These are phyloP conservation scores for Coleophora flavipennella DNA, from an alignment of 2,888 invertebrate species.

Conservation along the genomic window DNA sequence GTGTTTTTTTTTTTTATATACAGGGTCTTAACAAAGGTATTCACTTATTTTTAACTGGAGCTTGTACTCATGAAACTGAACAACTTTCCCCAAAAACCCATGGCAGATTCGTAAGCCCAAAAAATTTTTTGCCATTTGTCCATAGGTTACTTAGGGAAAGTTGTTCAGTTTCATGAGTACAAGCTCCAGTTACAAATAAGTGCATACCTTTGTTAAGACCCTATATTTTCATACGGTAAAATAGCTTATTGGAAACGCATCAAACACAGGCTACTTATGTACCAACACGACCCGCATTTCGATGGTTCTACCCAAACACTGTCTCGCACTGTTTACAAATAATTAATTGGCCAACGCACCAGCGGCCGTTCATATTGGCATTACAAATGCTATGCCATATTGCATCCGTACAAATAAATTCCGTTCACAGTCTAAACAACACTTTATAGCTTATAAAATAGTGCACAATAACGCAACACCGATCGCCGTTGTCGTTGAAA, in stretches of 20 bases:
- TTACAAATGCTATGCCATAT: constrained; percentile 60
- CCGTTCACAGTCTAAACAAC: constrained; percentile 19
- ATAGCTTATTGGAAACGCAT: constrained; percentile 22
- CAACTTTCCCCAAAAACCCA: too few species aligned
- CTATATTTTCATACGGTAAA: too few species aligned
- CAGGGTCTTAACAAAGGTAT: too few species aligned
- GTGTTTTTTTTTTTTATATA: too few species aligned
- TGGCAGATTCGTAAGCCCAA: too few species aligned
- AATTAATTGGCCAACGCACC: constrained; percentile 68
- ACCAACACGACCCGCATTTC: constrained; percentile 37
- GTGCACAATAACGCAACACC: constrained; percentile 13
- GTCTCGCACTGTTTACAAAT: constrained; percentile 60
- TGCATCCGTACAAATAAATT: constrained; percentile 43
- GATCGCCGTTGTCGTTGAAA: constrained; percentile 15
- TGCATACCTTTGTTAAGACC: too few species aligned
- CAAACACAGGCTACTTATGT: constrained; percentile 43
- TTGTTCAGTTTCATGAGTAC: too few species aligned
- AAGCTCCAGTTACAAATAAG: too few species aligned
- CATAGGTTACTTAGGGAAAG: too few species aligned
- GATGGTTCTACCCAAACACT: constrained; percentile 24
- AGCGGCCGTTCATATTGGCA: constrained; percentile 58
- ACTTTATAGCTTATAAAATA: constrained; percentile 19
- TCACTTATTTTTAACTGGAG: too few species aligned
- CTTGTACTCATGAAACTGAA: too few species aligned
- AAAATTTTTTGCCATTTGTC: too few species aligned